A percentile compares a stretch with the other conserved stretches of the same genome.
phyloP scores from a whole-genome alignment of 2,888 invertebrate species.

The Pyrgus malvae region DNA sequence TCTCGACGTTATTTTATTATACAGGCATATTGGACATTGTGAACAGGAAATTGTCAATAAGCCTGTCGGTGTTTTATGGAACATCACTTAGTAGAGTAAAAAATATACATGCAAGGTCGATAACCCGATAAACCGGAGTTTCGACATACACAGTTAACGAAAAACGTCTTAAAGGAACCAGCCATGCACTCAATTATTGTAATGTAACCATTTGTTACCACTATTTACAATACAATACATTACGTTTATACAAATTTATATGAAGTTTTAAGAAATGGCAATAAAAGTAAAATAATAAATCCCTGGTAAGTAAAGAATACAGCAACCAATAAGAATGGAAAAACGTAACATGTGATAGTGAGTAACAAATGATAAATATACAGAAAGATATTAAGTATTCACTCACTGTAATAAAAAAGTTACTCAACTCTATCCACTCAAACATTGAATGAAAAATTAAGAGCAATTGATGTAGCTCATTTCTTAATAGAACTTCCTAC shows the following conservation, averaged over 20 bases:
- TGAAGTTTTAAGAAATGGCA: too few species aligned
- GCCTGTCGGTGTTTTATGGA: constrained; percentile 55
- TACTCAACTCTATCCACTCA: constrained; percentile 34
- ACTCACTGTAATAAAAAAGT: constrained; percentile 9
- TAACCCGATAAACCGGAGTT: constrained; percentile 33
- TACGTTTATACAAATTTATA: too few species aligned
- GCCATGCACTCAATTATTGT: background rate
- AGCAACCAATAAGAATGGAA: too few species aligned
- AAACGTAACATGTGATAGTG: too few species aligned
- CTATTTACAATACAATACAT: too few species aligned
- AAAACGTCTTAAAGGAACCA: background rate
- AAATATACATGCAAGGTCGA: constrained; percentile 37
- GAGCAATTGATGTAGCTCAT: constrained; percentile 66
- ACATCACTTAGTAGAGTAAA: constrained; percentile 43
- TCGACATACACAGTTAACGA: background rate
- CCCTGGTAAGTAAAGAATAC: too few species aligned
- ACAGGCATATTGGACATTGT: constrained; percentile 63
- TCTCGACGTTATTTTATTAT: constrained; percentile 63
- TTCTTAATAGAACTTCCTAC: constrained; percentile 75
- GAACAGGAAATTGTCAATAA: constrained; percentile 74
- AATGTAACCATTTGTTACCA: background rate
- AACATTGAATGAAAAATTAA: constrained; percentile 64
- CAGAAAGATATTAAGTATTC: background rate
- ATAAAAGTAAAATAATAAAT: too few species aligned
- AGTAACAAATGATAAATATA: background rate